phyloP scores from a whole-genome alignment of 2,888 invertebrate genomes.

The Smittia sp. region DNA sequence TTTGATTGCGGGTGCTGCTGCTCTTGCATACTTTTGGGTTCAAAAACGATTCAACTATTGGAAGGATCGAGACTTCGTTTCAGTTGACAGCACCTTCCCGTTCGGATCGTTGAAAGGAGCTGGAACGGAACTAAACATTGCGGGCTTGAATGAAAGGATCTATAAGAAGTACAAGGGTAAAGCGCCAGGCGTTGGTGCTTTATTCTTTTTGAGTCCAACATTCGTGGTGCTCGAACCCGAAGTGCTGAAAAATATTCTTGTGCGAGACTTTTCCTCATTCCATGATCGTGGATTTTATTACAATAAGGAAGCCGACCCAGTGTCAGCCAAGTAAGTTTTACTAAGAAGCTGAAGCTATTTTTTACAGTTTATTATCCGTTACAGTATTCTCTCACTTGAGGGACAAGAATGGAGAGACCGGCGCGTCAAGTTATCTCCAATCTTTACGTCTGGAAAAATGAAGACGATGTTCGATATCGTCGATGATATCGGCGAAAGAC shows the following conservation, averaged over 20 bases:
- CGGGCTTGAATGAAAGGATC: background rate
- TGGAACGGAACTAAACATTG: background rate
- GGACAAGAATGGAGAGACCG: conserved; percentile 54
- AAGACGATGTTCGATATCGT: conserved; percentile 56
- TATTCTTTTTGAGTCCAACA: conserved; percentile 47
- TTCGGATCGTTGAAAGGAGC: background rate
- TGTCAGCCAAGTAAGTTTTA: conserved; percentile 49
- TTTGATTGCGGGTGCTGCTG: no score
- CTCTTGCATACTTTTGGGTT: conserved; percentile 34
- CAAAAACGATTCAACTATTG: background rate
- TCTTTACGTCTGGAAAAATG: conserved; percentile 56
- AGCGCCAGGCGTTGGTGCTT: conserved; percentile 49
- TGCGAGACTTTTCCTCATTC: conserved; percentile 43
- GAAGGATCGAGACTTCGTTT: background rate
- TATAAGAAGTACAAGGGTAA: conserved; percentile 22
- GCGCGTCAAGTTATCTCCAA: conserved; percentile 53
- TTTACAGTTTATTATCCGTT: no score
- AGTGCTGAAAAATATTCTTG: conserved; percentile 48
- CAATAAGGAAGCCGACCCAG: conserved; percentile 49
- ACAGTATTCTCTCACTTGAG: conserved; percentile 48
- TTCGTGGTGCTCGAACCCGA: conserved; percentile 49
- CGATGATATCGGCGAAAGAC: no score
- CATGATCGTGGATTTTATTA: conserved; percentile 48
- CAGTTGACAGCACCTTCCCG: background rate
- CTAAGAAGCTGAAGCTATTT: no score